Evolutionary conservation across 2,797 vertebrate genomes (phyloP).

Genomic region (Platyrinchus mystaceus): DNA sequence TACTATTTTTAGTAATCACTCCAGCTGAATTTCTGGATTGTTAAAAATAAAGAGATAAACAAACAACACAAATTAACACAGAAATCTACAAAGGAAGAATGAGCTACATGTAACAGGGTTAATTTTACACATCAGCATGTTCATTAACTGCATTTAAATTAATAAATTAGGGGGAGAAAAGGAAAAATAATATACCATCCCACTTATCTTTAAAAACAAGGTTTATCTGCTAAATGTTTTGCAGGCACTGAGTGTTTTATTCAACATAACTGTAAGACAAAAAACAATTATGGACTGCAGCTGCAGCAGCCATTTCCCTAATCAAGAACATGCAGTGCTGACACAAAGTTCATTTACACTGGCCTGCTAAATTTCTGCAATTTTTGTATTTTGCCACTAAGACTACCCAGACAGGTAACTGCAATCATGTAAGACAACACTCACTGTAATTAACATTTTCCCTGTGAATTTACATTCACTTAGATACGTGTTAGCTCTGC

Average conservation of each 20-base stretch:
- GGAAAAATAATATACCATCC: not conserved
- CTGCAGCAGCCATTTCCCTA: not conserved
- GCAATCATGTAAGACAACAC: not conserved
- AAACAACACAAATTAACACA: not conserved
- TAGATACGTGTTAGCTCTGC: not conserved
- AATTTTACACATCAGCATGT: not conserved
- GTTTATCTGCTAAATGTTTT: not conserved
- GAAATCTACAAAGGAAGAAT: not conserved
- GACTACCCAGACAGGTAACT: not conserved
- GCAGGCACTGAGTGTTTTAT: not conserved
- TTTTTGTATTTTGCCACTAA: not conserved
- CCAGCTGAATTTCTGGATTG: conserved; percentile 21
- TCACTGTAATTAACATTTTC: not conserved
- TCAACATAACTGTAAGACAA: not conserved
- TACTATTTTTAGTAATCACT: conserved; percentile 51
- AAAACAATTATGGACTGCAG: fast-evolving
- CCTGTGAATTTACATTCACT: not conserved
- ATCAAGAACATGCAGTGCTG: not conserved
- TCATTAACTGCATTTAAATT: not conserved
- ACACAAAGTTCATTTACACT: not conserved
- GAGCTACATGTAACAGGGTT: not conserved
- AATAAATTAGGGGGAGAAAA: not conserved
- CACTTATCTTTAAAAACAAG: not conserved
- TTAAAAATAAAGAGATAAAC: conserved; percentile 9
- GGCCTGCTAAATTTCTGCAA: not conserved